These are phyloP conservation scores for Himalopsyche phryganea DNA, from an alignment of 1,140 invertebrate species.

Conservation along the genomic window DNA sequence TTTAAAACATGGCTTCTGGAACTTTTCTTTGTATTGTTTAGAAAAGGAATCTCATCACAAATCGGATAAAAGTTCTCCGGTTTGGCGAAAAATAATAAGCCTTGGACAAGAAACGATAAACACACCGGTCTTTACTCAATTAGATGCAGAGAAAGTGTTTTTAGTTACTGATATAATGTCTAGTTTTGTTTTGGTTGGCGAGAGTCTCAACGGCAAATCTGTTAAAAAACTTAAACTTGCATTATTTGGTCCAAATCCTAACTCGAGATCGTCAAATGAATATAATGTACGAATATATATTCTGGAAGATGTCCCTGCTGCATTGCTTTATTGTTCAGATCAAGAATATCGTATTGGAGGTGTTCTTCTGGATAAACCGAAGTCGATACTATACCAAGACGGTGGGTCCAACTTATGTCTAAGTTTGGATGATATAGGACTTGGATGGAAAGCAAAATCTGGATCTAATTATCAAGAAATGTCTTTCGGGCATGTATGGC, in stretches of 20 bases:
- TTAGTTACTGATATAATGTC: conserved; percentile 85
- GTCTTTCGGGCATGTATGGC: conserved; percentile 85
- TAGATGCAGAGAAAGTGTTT: conserved; percentile 82
- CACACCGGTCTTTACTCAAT: conserved; percentile 86
- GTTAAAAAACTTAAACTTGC: conserved; percentile 79
- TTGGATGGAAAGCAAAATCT: conserved; percentile 80
- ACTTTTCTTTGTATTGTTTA: conserved; percentile 70
- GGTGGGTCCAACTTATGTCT: conserved; percentile 82
- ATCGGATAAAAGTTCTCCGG: conserved; percentile 12
- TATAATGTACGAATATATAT: conserved; percentile 82
- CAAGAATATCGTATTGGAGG: conserved; percentile 80
- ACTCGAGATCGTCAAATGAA: conserved; percentile 62
- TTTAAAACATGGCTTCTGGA: conserved; percentile 71
- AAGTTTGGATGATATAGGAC: conserved; percentile 46
- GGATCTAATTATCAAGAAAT: conserved; percentile 86
- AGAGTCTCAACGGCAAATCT: conserved; percentile 59
- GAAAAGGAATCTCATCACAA: conserved; percentile 54
- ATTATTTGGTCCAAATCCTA: conserved; percentile 67
- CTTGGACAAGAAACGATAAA: conserved; percentile 93
- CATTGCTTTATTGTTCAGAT: conserved; percentile 74
- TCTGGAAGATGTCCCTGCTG: conserved; percentile 88
- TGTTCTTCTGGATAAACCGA: conserved; percentile 81
- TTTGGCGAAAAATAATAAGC: conserved; percentile 77
- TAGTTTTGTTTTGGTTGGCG: conserved; percentile 84
- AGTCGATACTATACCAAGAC: conserved; percentile 83